Base-by-base conservation (phyloP, 2,113 vertebrate genomes). In the Oreocharis arfaki region DNA sequence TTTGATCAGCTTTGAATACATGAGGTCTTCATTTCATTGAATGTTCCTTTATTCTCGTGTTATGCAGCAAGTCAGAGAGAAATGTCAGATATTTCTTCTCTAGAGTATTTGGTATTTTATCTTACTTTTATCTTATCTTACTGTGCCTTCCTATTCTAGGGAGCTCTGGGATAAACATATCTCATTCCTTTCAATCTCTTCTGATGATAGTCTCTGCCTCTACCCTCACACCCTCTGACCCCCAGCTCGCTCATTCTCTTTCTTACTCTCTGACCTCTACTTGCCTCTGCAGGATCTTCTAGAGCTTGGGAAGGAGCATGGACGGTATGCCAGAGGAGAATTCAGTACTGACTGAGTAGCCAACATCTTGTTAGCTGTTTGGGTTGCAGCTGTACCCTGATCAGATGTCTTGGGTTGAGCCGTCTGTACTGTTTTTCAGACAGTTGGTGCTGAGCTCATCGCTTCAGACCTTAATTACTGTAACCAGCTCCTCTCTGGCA, bases 1-100 rank as follows among this genome's bases (percentile, higher is more conserved):
- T 96, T 93, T 96, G 80, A 90, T 96, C 64, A 6, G n/a, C 80
- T 90, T 78, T 95, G 95, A 94, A 94, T 92, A 22, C 30, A 16
- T 11, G 44, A 81, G 56, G 55, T 91, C 71, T 95, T 95, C 26
- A 57, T 95, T 92, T 87, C 49, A 65, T 7, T 79, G 80, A 86
- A 65, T 42, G n/a, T 71, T 68, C 65, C 85, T 93, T 96, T 97
- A 74, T 75, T 90, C 92, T 71, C 69, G 46, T 60, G 47, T 39
- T 93, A 52, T 35, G 42, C 46, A 83, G 95, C n/a, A 90, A 86
- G 83, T 52, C 71, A 90, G 68, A 92, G 65, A 90, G 70, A 90
- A 81, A 49, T 24, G 39, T 70, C 41, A 59, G 73, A 60, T 71
- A 68, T 60, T 71, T 78, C 71, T 60, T 83, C 89, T 76, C 59